A percentile compares a stretch with the other conserved stretches of the same genome.
phyloP scores from a whole-genome alignment of 2,888 invertebrate genomes.

The Pecten maximus region DNA sequence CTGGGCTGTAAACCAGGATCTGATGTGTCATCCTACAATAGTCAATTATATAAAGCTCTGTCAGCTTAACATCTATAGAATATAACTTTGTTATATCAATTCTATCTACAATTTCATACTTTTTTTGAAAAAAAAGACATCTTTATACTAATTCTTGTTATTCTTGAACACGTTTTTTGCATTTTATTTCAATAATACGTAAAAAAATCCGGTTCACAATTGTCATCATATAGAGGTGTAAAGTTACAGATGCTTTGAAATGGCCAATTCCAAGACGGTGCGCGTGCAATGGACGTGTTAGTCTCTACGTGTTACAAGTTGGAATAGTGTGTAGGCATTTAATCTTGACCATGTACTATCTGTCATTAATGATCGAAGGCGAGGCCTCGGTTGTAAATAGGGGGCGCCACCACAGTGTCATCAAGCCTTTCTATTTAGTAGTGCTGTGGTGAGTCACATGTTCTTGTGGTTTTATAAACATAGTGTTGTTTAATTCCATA shows the following conservation, averaged over 20 bases:
- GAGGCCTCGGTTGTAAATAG: background rate
- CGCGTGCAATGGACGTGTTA: background rate
- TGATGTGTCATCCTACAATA: background rate
- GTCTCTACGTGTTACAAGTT: background rate
- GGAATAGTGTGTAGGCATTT: background rate
- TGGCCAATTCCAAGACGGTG: background rate
- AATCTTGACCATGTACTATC: conserved; percentile 25
- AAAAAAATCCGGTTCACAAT: background rate
- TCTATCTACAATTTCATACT: background rate
- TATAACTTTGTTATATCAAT: background rate
- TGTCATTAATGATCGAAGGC: conserved; percentile 26
- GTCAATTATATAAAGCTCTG: background rate
- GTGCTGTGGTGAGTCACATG: conserved; percentile 19
- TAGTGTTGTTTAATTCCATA: background rate
- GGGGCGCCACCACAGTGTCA: background rate
- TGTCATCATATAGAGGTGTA: background rate
- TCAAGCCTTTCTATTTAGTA: background rate
- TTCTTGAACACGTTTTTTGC: too few species aligned
- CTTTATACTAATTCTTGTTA: too few species aligned
- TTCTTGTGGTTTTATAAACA: conserved; percentile 15
- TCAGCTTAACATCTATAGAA: background rate
- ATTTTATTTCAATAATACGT: background rate
- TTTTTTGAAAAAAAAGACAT: background rate
- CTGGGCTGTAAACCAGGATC: background rate
- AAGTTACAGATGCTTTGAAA: background rate